Evolutionary conservation across 1,140 invertebrate species (phyloP).

Genomic region (Homalodisca vitripennis): DNA sequence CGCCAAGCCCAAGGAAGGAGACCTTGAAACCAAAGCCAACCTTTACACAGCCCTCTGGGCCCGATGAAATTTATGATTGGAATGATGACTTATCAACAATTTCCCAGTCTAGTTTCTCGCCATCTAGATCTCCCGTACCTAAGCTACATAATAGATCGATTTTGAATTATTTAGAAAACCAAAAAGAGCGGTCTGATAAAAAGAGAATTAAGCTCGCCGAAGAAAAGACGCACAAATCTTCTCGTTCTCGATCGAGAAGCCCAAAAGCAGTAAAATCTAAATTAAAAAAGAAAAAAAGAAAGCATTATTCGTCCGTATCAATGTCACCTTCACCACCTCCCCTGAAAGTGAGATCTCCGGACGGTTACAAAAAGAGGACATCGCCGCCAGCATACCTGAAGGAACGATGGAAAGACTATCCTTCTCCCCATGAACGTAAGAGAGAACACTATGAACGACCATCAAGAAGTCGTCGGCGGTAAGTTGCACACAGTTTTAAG

Average conservation of each 20-base stretch:
- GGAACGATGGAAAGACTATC: slow-evolving; percentile 7
- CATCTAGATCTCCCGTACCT: slow-evolving; percentile 11
- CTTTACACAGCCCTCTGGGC: neutral
- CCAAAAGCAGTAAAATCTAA: neutral
- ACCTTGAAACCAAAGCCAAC: neutral
- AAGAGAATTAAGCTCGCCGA: neutral
- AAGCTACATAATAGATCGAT: slow-evolving; percentile 10
- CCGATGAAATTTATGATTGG: slow-evolving; percentile 6
- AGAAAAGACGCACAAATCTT: neutral
- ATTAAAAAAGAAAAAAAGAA: neutral
- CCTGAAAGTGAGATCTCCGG: neutral
- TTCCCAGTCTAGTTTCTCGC: slow-evolving; percentile 11
- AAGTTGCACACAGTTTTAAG: neutral
- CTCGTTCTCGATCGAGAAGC: neutral
- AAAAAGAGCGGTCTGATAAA: neutral
- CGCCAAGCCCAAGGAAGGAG: neutral
- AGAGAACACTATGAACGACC: neutral
- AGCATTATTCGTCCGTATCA: slow-evolving; percentile 5
- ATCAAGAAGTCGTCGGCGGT: neutral
- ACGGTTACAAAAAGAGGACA: neutral
- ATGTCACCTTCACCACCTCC: slow-evolving; percentile 8
- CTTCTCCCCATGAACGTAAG: neutral
- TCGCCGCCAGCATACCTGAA: slow-evolving; percentile 1
- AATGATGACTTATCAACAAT: slow-evolving; percentile 6
- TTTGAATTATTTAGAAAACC: slow-evolving; percentile 8